A percentile compares a stretch with the other conserved stretches of the same genome.
Evolutionary conservation across 2,113 vertebrate species (phyloP).

Genomic region (Pao palembangensis): DNA sequence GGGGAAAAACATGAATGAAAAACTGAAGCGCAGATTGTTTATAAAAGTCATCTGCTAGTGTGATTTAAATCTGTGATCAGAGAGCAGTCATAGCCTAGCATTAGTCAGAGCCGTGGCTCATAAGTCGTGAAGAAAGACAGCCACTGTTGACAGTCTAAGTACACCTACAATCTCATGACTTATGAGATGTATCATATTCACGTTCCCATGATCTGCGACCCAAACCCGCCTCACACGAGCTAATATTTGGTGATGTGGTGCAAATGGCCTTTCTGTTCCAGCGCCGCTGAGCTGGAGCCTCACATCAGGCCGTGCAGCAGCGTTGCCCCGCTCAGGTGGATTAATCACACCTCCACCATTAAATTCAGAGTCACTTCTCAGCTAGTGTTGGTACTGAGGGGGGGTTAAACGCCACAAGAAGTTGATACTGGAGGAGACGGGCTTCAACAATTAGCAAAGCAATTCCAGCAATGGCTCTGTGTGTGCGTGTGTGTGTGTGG

Average conservation of each 20-base stretch:
- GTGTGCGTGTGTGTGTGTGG: neutral
- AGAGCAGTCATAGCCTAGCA: neutral
- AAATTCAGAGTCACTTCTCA: constrained; percentile 67
- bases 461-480: constrained; percentile 33
- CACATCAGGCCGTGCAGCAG: constrained; percentile 34
- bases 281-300: constrained; percentile 12
- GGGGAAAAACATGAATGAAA: neutral
- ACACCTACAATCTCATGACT: constrained; percentile 20
- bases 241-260: neutral
- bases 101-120: constrained; percentile 2
- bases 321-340: constrained; percentile 55
- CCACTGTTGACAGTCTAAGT: constrained; percentile 13
- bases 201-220: constrained; percentile 14
- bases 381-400: constrained; percentile 7
- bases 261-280: constrained; percentile 28
- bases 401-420: constrained; percentile 35
- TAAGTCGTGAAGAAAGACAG: constrained; percentile 1
- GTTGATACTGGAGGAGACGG: constrained; percentile 42
- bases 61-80: constrained; percentile 20
- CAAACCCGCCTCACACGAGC: constrained; percentile 1
- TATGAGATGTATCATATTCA: constrained; percentile 4
- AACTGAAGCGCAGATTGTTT: neutral
- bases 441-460: constrained; percentile 44
- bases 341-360: constrained; percentile 73
- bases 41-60: constrained; percentile 8